A percentile compares a stretch with the other conserved stretches of the same genome.
Conservation (phyloP, 2,113 vertebrate genomes). For the Microcebus griseorufus region DNA sequence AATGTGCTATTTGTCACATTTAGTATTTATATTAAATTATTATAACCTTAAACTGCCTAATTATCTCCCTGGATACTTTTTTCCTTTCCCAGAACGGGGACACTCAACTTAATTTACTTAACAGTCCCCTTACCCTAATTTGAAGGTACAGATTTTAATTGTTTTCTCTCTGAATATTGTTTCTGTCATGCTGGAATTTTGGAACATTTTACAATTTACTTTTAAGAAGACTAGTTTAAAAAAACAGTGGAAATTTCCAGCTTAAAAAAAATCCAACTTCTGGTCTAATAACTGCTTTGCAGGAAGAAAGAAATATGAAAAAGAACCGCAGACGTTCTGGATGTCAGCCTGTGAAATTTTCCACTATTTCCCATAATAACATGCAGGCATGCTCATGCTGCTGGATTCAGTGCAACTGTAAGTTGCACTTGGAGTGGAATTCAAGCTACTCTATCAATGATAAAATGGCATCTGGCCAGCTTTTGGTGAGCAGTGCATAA, state of each 20-base stretch:
- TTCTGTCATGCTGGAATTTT: conserved; percentile 47
- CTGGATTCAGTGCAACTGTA: conserved; percentile 73
- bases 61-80: not conserved
- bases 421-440: conserved; percentile 84
- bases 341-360: conserved; percentile 86
- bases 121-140: not conserved
- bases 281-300: conserved; percentile 81
- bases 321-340: conserved; percentile 85
- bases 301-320: conserved; percentile 84
- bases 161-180: conserved; percentile 58
- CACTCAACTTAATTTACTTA: not conserved
- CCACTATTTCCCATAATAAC: conserved; percentile 84
- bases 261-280: conserved; percentile 58
- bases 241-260: conserved; percentile 82
- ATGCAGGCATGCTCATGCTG: conserved; percentile 74
- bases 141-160: conserved; percentile 42
- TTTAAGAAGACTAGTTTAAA: conserved; percentile 58
- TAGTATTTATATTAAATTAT: conserved; percentile 51
- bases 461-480: conserved; percentile 41
- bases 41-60: not conserved
- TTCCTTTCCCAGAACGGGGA: not conserved
- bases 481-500: not conserved
- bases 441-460: conserved; percentile 76
- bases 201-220: conserved; percentile 47
- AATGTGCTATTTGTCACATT: conserved; percentile 14